Evolutionary conservation across 2,797 vertebrate species (phyloP), one percentile per base, ranked within the genome.

Genomic region (Florisuga fusca): DNA sequence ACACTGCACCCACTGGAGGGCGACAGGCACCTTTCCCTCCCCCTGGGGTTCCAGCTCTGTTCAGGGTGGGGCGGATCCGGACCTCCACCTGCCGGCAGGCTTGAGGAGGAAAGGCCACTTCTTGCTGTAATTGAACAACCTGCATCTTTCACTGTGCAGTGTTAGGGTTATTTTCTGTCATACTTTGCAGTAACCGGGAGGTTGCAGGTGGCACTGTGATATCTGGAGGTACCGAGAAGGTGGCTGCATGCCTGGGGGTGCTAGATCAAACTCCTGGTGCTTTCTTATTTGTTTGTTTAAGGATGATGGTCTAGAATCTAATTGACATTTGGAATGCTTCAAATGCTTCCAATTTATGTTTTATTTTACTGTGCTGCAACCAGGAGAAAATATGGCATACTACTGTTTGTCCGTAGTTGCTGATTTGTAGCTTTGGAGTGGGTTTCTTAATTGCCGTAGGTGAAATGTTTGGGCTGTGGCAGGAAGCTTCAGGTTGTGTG

Each of bases 1-100:
- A 12, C 13, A 50, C 53, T 36, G 50, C n/a, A 58, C 92, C 95
- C 95, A 26, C 87, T 87, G 95, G 94, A 80, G 95, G 93, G 96
- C 75, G 80, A 53, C 66, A 83, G 83, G 33, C 71, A 9, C 87
- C 88, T 38, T 73, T 74, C 43, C 78, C 51, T 41, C 34, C 17
- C 34, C 43, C 4, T 4, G 45, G 76, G 55, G 55, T 68, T 46
- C 75, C 53, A 1, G 25, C 1, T 67, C 63, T 62, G 82, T 55
- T 61, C 63, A 9, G 31, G 33, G 43, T 21, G 57, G 31, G 77
- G 25, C 10, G 21, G 38, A 69, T 46, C 72, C 34, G 6, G 68
- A 11, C 48, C 81, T 83, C 36, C 73, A 13, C 14, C 87, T 18
- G 31, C 9, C 18, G 66, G 22, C 5, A 5, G 74, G 33, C 62